Evolutionary conservation across 2,888 invertebrate genomes (phyloP).

Genomic region (Athrips mouffetella): DNA sequence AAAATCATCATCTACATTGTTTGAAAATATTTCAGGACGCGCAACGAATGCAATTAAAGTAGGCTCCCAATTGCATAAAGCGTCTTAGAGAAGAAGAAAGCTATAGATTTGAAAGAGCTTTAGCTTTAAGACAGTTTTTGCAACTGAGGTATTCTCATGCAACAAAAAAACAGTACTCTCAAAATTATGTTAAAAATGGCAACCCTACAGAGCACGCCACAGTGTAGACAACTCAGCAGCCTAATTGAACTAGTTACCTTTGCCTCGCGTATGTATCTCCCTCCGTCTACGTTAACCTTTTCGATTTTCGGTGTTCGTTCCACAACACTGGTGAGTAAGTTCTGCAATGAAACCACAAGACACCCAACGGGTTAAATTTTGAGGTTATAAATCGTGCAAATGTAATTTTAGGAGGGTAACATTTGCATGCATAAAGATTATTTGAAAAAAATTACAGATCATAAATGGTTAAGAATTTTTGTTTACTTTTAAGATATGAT

Average conservation of each 20-base stretch:
- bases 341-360: slow-evolving; percentile 80
- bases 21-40: too few relatives aligned
- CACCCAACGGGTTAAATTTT: slow-evolving; percentile 34
- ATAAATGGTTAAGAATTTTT: background rate
- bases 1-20: too few relatives aligned
- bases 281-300: slow-evolving; percentile 96
- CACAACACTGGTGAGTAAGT: slow-evolving; percentile 93
- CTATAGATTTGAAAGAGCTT: too few relatives aligned
- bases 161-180: too few relatives aligned
- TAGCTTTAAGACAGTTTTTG: too few relatives aligned
- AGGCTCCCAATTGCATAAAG: too few relatives aligned
- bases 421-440: slow-evolving; percentile 2
- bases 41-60: too few relatives aligned
- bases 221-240: slow-evolving; percentile 26
- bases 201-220: slow-evolving; percentile 37
- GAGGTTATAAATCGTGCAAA: slow-evolving; percentile 5
- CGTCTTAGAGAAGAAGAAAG: too few relatives aligned
- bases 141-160: too few relatives aligned
- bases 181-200: slow-evolving; percentile 3
- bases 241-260: slow-evolving; percentile 93
- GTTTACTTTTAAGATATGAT: too few relatives aligned
- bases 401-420: slow-evolving; percentile 18
- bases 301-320: slow-evolving; percentile 97
- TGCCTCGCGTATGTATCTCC: slow-evolving; percentile 96
- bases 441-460: too few relatives aligned